Conservation (phyloP, 2,113 vertebrate species). For the Mesocricetus auratus region DNA sequence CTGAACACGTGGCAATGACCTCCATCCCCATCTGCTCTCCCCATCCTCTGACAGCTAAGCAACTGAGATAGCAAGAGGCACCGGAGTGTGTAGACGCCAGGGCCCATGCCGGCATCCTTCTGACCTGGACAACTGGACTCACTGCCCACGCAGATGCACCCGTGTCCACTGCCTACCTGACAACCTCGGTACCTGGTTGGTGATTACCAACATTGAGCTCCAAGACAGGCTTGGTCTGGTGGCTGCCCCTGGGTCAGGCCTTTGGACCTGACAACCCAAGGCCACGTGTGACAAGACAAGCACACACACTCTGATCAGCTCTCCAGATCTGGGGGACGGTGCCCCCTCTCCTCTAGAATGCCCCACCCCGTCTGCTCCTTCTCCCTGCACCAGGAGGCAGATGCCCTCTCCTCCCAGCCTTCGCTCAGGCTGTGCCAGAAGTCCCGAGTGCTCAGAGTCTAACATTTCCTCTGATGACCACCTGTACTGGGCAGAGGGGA, state of each 20-base stretch:
- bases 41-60: not conserved
- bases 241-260: not conserved
- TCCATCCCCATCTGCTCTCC: not conserved
- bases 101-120: not conserved
- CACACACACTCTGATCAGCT: not conserved
- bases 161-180: not conserved
- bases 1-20: not conserved
- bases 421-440: not conserved
- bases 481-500: not conserved
- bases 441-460: not conserved
- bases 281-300: not conserved
- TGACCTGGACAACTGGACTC: too few relatives aligned
- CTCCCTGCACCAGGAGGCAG: not conserved
- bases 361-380: not conserved
- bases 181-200: not conserved
- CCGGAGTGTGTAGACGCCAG: not conserved
- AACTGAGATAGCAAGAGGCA: not conserved
- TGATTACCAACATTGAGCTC: not conserved
- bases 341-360: accelerated
- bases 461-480: too few relatives aligned
- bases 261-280: not conserved
- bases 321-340: accelerated
- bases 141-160: not conserved
- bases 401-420: not conserved
- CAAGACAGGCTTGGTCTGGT: not conserved